These are phyloP conservation scores for Sminthurides aquaticus DNA, from an alignment of 2,888 invertebrate genomes.

Conservation along the genomic window DNA sequence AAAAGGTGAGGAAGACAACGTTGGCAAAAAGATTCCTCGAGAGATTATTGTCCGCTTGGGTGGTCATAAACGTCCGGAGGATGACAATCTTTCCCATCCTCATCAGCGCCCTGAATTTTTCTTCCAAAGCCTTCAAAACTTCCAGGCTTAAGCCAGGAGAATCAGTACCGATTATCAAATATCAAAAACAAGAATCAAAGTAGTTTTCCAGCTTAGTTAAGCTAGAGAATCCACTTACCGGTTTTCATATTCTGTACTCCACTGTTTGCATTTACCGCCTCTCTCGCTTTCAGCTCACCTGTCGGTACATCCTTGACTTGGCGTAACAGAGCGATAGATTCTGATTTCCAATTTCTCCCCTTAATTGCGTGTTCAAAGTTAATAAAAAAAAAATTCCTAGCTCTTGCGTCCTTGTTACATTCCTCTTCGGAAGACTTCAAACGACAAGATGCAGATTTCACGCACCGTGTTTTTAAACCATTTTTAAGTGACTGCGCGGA, in stretches of 20 bases:
- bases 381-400: not conserved
- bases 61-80: conserved; percentile 1
- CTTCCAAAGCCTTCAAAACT: too few relatives aligned
- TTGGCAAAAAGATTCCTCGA: not conserved
- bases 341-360: too few relatives aligned
- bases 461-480: too few relatives aligned
- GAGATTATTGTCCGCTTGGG: conserved; percentile 1
- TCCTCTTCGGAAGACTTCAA: not conserved
- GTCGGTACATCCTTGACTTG: too few relatives aligned
- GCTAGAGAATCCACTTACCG: not conserved
- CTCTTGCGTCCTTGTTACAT: too few relatives aligned
- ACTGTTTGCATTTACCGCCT: not conserved
- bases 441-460: not conserved
- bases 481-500: too few relatives aligned
- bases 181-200: not conserved
- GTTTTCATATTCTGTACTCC: not conserved
- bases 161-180: not conserved
- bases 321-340: too few relatives aligned
- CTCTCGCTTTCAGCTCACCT: too few relatives aligned
- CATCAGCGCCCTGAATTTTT: too few relatives aligned
- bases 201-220: not conserved
- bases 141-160: not conserved
- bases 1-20: not conserved
- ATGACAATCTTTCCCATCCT: not conserved
- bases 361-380: not conserved